Evolutionary conservation across 2,113 vertebrate genomes (phyloP), one percentile per base, ranked within the genome.

Genomic region (Noctilio leporinus): DNA sequence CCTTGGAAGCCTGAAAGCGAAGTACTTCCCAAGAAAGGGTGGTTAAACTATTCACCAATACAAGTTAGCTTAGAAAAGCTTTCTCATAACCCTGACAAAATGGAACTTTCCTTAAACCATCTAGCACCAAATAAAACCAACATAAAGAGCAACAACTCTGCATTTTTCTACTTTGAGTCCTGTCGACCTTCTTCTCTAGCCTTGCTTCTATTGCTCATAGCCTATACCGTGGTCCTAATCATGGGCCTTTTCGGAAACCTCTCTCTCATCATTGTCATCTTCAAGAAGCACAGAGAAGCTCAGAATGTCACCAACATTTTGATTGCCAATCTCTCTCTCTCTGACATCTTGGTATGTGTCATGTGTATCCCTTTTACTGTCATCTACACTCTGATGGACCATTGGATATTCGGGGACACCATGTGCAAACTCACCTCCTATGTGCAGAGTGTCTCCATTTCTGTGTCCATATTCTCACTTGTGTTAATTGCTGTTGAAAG

Each of bases 371-470:
- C 98, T 85, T 98, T 98, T 92, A 98, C 98, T 0, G 96, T 97
- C 76, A 97, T 98, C 4, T 98, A 98, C 19, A 98, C 98, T 16
- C 89, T 98, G 91, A 99, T 98, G 98, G 98, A 98, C 93, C 97
- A 98, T 89, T 98, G 98, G 98, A 88, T 98, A 69, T 98, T 99
- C 97, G 98, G 98, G 78, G 97, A 98, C 69, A 90, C 93, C 55
- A 96, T 98, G 97, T 98, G 98, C 69, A 99, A 98, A 97, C 95
- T 98, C 72, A 98, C 93, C 33, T 98, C 97, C 43, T 98, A 98
- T 86, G 91, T 95, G 33, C 98, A 98, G 83, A 98, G 98, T 12
- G 26, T 98, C 0, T 99, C 98, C 16, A 97, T 98, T 91, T 97
- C 98, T 2, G 98, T 98, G 82, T 98, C 98, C 83, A 97, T 98